Evolutionary conservation across 2,888 invertebrate species (phyloP).

Genomic region (Monopis laevigella): DNA sequence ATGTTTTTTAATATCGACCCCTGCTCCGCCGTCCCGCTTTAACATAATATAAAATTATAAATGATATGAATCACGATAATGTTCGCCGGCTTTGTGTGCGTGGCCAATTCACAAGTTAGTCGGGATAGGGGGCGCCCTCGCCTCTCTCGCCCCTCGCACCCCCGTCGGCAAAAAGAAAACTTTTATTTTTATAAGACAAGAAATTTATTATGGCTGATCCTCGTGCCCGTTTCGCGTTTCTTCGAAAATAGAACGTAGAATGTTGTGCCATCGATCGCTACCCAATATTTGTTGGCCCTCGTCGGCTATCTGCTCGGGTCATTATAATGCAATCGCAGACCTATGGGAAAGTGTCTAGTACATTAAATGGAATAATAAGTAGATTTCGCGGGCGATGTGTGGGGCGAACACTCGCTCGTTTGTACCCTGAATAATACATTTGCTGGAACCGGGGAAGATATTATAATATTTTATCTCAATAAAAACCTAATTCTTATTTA

Average conservation of each 20-base stretch:
- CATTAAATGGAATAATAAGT: conserved; percentile 6
- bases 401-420: conserved; percentile 1
- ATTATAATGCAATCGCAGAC: conserved; percentile 4
- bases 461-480: too few relatives aligned
- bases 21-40: conserved; percentile 32
- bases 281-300: conserved; percentile 10
- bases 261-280: conserved; percentile 24
- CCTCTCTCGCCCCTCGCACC: conserved; percentile 15
- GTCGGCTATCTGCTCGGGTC: conserved; percentile 3
- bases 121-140: conserved; percentile 21
- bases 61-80: conserved; percentile 66
- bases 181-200: conserved; percentile 67
- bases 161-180: conserved; percentile 57
- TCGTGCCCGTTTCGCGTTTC: conserved; percentile 57
- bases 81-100: conserved; percentile 50
- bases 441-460: too few relatives aligned
- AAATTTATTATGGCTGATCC: conserved; percentile 63
- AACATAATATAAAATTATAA: conserved; percentile 68
- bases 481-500: too few relatives aligned
- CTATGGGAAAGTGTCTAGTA: conserved; percentile 1
- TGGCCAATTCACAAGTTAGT: conserved; percentile 61
- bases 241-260: conserved; percentile 55
- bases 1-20: conserved; percentile 61
- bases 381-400: not conserved
- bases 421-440: conserved; percentile 2